These are phyloP conservation scores for Idaea aversata DNA, from an alignment of 2,888 invertebrate species.

Conservation along the genomic window DNA sequence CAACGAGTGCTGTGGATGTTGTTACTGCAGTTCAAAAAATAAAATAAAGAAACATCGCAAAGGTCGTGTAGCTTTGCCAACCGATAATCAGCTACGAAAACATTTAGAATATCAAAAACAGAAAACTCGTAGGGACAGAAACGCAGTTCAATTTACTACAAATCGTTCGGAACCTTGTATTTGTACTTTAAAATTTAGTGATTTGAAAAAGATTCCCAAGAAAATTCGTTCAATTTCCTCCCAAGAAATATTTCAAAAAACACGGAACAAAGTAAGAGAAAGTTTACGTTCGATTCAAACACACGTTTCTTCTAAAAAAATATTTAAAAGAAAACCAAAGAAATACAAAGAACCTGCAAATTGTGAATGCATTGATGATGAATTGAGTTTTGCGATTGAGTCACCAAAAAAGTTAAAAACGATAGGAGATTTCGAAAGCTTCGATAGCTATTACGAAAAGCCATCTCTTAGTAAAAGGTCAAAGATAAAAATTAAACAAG, in stretches of 20 bases:
- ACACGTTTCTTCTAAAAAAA: constrained; percentile 1
- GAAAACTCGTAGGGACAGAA: constrained; percentile 24
- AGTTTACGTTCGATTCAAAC: not conserved
- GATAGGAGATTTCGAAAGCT: constrained; percentile 21
- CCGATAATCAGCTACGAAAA: not conserved
- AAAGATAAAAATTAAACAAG: constrained; percentile 25
- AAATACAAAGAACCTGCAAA: constrained; percentile 16
- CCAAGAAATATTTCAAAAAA: constrained; percentile 8
- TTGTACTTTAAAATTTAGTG: constrained; percentile 35
- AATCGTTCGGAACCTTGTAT: constrained; percentile 45
- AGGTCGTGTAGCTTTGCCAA: constrained; percentile 15
- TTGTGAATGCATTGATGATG: no score
- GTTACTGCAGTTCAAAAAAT: constrained; percentile 32
- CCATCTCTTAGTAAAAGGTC: constrained; percentile 19
- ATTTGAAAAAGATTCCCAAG: constrained; percentile 15
- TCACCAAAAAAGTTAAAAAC: constrained; percentile 13
- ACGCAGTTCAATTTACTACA: constrained; percentile 28
- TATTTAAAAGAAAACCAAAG: constrained; percentile 12
- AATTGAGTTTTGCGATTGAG: no score
- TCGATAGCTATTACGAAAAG: constrained; percentile 14
- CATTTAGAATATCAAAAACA: constrained; percentile 20
- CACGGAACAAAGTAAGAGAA: not conserved
- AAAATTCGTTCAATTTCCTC: constrained; percentile 6
- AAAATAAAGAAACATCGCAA: constrained; percentile 25
- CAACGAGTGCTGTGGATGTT: constrained; percentile 44